Evolutionary conservation across 2,113 vertebrate genomes (phyloP).

Genomic region (Gobiocypris rarus): DNA sequence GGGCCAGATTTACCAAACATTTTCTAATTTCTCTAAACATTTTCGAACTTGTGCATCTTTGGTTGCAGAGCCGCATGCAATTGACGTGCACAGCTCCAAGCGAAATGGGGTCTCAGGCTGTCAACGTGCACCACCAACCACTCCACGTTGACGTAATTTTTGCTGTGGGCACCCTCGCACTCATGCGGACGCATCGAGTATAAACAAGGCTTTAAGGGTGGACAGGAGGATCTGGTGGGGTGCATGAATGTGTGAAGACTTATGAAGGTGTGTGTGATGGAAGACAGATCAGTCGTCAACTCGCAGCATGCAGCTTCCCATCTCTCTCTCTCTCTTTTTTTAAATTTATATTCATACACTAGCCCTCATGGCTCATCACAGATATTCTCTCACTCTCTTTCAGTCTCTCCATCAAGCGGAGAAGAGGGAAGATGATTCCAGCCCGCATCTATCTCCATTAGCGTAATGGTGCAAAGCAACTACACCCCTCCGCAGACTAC

Average conservation of each 20-base stretch:
- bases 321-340: slow-evolving; percentile 17
- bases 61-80: no score
- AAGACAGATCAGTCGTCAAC: slow-evolving; percentile 26
- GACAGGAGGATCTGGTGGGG: no score
- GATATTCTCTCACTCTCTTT: slow-evolving; percentile 53
- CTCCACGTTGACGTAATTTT: no score
- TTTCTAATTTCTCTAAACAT: no score
- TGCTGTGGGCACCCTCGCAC: no score
- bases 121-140: no score
- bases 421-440: slow-evolving; percentile 68
- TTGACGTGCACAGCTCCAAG: no score
- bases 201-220: no score
- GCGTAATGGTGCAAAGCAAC: slow-evolving; percentile 60
- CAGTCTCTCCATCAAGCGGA: slow-evolving; percentile 20
- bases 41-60: no score
- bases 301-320: slow-evolving; percentile 38
- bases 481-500: slow-evolving; percentile 53
- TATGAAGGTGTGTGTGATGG: background rate
- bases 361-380: slow-evolving; percentile 60
- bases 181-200: no score
- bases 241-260: background rate
- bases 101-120: no score
- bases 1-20: no score
- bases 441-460: slow-evolving; percentile 80
- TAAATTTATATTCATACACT: slow-evolving; percentile 17